These are phyloP conservation scores for Eucidaris tribuloides DNA, from an alignment of 35 echinoderm and acorn worm species.

Conservation along the genomic window DNA sequence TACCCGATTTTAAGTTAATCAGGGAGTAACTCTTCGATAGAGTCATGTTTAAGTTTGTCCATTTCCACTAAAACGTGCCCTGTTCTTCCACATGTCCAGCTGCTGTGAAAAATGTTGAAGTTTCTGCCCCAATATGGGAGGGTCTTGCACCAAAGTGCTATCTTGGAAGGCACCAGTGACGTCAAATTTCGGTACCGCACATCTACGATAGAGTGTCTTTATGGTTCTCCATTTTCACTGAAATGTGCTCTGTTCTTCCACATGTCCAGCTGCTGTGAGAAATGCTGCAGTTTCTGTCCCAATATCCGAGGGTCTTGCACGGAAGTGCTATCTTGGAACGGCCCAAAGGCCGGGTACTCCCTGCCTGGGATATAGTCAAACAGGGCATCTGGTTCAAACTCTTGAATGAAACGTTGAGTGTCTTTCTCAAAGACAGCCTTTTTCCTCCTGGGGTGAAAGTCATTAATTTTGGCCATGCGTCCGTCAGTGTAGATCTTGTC, in stretches of 20 bases:
- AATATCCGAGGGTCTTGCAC: neutral
- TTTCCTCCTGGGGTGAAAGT: neutral
- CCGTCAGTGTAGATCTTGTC: neutral
- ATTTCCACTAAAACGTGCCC: too few relatives aligned
- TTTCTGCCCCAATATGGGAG: neutral
- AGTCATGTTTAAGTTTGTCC: too few relatives aligned
- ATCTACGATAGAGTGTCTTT: too few relatives aligned
- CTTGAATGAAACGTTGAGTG: neutral
- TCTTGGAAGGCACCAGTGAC: neutral
- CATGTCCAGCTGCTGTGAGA: neutral
- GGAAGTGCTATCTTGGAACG: neutral
- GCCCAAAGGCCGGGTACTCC: neutral
- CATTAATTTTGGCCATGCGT: too few relatives aligned
- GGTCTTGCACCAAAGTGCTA: neutral
- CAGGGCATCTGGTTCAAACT: neutral
- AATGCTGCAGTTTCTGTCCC: neutral
- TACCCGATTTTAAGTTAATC: too few relatives aligned
- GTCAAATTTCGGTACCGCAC: too few relatives aligned
- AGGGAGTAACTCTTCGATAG: too few relatives aligned
- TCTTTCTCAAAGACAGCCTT: neutral
- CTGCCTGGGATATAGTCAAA: conserved; percentile 16
- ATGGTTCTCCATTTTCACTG: too few relatives aligned
- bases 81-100: neutral
- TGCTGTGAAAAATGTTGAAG: neutral
- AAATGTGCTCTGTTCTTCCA: conserved; percentile 4